A percentile compares a stretch with the other conserved stretches of the same genome.
Evolutionary conservation across 2,888 invertebrate species (phyloP).

Genomic region (Hypercompe scribonia): DNA sequence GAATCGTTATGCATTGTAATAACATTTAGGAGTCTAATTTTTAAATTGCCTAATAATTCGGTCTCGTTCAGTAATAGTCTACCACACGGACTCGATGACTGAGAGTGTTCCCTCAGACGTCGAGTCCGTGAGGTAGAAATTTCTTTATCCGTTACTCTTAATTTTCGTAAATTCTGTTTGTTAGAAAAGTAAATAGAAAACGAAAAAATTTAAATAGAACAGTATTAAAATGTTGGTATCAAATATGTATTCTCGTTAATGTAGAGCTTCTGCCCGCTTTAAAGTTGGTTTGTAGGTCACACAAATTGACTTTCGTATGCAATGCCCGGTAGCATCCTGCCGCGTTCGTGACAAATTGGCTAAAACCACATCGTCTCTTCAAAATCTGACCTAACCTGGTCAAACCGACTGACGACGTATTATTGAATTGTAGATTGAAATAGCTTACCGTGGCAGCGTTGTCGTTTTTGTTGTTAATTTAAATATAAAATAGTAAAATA

Average conservation of each 20-base stretch:
- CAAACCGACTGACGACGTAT: not conserved
- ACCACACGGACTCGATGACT: too few species aligned
- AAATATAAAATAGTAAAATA: too few species aligned
- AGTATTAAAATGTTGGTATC: not conserved
- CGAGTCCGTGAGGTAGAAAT: too few species aligned
- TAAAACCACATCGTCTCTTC: not conserved
- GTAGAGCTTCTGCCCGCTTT: not conserved
- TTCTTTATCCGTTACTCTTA: too few species aligned
- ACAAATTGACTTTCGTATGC: conserved; percentile 2
- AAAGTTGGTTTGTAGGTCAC: not conserved
- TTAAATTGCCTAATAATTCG: too few species aligned
- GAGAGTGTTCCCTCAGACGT: too few species aligned
- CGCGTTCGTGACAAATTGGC: not conserved
- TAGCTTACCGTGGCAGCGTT: not conserved
- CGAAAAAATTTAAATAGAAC: not conserved
- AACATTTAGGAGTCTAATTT: too few species aligned
- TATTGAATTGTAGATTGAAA: not conserved
- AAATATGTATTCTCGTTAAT: not conserved
- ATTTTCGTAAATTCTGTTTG: too few species aligned
- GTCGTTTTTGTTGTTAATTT: not conserved
- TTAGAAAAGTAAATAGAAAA: not conserved
- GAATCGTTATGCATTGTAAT: too few species aligned
- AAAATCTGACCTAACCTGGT: not conserved
- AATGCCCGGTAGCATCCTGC: not conserved
- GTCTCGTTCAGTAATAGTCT: too few species aligned